Base-by-base conservation (phyloP, 64 coral and sea anemone genomes). In the Pachyseris speciosa region DNA sequence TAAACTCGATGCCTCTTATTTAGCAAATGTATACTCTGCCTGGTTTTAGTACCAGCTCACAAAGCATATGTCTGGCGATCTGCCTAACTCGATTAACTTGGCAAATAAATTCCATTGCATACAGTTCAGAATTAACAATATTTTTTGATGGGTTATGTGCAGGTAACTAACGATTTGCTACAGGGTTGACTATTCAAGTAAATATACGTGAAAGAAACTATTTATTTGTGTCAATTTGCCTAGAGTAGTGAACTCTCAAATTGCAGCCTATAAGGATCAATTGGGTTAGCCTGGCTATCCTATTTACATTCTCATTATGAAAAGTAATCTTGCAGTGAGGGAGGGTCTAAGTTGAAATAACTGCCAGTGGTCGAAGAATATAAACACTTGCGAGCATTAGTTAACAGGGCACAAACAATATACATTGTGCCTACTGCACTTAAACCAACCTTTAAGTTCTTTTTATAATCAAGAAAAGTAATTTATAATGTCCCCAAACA, bases 401-500 rank as follows among this genome's bases (percentile, higher is more conserved):
- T 72, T 45, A 45, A 45, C 11, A 45, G 43, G 43, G 43, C 43
- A 45, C 43, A 45, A 11, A 45, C 43, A 45, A 17, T 20, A 12
- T 19, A 72, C 32, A 72, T 72, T 17, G 4, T 3, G 2, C 29
- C 17, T 33, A 32, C 69, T 26, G 17, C 69, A 75, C 34, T 75
- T 22, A 75, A 34, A 22, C 72, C 72, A 44, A 42, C 48, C 43
- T 42, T 75, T 75, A 1, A 75, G 72, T 24, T 72, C 40, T 72
- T 72, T 32, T 72, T 72, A 33, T 37, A 72, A 31, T 72, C 69
- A 72, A 72, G 75, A n/a, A n/a, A n/a, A 78, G 8, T 78, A 78
- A 51, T 78, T 78, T 19, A 78, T 51, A 20, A 52, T 78, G 75
- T 78, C 75, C 22, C 34, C 34, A 3, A 78, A 78, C 15, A 78